Evolutionary conservation across 2,797 vertebrate genomes (phyloP).

Genomic region (Brotula barbata): DNA sequence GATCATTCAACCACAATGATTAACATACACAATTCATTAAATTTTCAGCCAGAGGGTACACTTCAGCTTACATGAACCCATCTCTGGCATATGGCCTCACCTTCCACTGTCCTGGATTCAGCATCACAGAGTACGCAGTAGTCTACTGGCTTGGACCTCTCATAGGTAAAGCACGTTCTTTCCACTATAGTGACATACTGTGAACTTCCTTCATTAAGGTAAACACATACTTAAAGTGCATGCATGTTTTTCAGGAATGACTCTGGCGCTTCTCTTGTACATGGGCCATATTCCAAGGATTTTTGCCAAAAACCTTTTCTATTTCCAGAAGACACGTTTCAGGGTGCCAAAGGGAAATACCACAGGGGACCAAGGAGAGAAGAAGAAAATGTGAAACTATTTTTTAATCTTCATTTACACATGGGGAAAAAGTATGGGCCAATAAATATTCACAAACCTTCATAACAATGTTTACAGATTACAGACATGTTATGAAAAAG

Average conservation of each 20-base stretch:
- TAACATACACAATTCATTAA: not conserved
- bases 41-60: constrained; percentile 79
- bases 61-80: constrained; percentile 88
- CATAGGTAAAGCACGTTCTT: constrained; percentile 71
- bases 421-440: constrained; percentile 1
- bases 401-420: not conserved
- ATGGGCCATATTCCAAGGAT: constrained; percentile 86
- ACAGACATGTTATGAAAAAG: too few species aligned
- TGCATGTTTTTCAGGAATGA: constrained; percentile 82
- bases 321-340: constrained; percentile 83
- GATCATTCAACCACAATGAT: not conserved
- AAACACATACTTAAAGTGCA: not conserved
- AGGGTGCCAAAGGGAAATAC: constrained; percentile 77
- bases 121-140: constrained; percentile 75
- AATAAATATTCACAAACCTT: constrained; percentile 13
- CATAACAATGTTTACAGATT: constrained; percentile 5
- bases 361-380: constrained; percentile 55
- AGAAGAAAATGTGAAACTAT: constrained; percentile 62
- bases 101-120: constrained; percentile 86
- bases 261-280: constrained; percentile 82
- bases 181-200: not conserved
- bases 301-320: constrained; percentile 88
- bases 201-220: not conserved
- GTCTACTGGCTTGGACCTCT: constrained; percentile 91
- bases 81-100: constrained; percentile 82